These are phyloP conservation scores for Acronicta psi DNA, from an alignment of 2,888 invertebrate species.

Conservation along the genomic window DNA sequence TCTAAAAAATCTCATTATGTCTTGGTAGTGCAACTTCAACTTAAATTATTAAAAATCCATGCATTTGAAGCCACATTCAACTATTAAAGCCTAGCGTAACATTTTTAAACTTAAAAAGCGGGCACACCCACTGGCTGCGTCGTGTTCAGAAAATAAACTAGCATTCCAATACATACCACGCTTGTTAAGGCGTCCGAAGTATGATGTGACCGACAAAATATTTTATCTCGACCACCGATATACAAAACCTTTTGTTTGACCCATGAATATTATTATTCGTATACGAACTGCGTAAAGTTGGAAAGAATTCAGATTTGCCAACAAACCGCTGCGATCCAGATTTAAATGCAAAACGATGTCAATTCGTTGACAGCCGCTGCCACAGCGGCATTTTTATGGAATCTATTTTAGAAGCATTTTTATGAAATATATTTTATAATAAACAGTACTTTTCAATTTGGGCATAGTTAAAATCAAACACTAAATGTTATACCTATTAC, in stretches of 20 bases:
- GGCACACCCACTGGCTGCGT: slow-evolving; percentile 18
- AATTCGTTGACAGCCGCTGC: slow-evolving; percentile 37
- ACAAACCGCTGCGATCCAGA: slow-evolving; percentile 33
- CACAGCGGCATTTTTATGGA: slow-evolving; percentile 26
- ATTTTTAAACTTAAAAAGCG: slow-evolving; percentile 14
- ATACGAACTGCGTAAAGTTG: slow-evolving; percentile 25
- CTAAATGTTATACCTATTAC: background rate
- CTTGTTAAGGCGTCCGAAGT: slow-evolving; percentile 13
- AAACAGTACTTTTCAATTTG: slow-evolving; percentile 10
- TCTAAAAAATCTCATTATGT: too few species aligned
- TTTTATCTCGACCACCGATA: slow-evolving; percentile 50
- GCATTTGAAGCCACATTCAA: slow-evolving; percentile 10
- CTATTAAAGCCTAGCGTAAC: too few species aligned
- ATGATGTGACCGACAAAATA: slow-evolving; percentile 42
- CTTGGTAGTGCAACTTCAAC: too few species aligned
- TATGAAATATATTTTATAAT: slow-evolving; percentile 16
- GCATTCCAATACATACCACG: slow-evolving; percentile 34
- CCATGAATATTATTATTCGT: slow-evolving; percentile 49
- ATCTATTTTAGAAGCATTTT: slow-evolving; percentile 22
- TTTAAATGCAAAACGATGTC: slow-evolving; percentile 43
- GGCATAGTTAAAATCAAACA: background rate
- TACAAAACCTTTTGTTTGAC: slow-evolving; percentile 45
- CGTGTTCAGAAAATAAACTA: slow-evolving; percentile 37
- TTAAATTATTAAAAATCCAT: too few species aligned
- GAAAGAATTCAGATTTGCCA: slow-evolving; percentile 42